These are phyloP conservation scores for Dryocosmus kuriphilus DNA, from an alignment of 2,888 invertebrate genomes.

Conservation along the genomic window DNA sequence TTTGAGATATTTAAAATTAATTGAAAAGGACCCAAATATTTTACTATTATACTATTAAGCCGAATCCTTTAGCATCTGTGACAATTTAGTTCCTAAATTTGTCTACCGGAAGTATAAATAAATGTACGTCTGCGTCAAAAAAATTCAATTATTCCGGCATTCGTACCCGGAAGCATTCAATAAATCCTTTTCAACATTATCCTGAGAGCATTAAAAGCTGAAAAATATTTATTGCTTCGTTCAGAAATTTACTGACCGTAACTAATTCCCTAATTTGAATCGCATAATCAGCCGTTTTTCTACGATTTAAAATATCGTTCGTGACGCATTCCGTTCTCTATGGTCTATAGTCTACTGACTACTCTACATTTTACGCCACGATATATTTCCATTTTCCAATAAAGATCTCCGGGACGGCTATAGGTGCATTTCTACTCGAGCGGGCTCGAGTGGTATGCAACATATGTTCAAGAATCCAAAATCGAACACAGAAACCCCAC, in stretches of 20 bases:
- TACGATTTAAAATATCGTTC: constrained; percentile 2
- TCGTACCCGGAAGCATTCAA: background rate
- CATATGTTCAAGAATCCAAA: constrained; percentile 35
- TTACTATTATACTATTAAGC: too few species aligned
- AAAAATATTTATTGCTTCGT: background rate
- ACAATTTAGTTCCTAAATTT: background rate
- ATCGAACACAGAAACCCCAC: constrained; percentile 16
- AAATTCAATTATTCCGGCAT: background rate
- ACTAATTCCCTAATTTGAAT: constrained; percentile 31
- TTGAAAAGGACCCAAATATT: too few species aligned
- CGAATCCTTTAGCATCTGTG: too few species aligned
- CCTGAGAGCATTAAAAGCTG: background rate
- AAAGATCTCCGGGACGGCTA: constrained; percentile 54
- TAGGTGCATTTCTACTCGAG: constrained; percentile 21
- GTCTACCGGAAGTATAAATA: background rate
- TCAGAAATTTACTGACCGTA: constrained; percentile 13
- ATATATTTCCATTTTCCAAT: constrained; percentile 65
- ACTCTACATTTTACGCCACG: constrained; percentile 30
- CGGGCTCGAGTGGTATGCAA: background rate
- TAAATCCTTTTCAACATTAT: background rate
- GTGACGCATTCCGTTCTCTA: background rate
- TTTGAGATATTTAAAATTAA: too few species aligned
- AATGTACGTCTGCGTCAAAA: background rate
- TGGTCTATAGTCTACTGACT: too few species aligned
- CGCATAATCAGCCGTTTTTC: constrained; percentile 16